phyloP scores from a whole-genome alignment of 2,797 vertebrate species.

The Lemur catta region DNA sequence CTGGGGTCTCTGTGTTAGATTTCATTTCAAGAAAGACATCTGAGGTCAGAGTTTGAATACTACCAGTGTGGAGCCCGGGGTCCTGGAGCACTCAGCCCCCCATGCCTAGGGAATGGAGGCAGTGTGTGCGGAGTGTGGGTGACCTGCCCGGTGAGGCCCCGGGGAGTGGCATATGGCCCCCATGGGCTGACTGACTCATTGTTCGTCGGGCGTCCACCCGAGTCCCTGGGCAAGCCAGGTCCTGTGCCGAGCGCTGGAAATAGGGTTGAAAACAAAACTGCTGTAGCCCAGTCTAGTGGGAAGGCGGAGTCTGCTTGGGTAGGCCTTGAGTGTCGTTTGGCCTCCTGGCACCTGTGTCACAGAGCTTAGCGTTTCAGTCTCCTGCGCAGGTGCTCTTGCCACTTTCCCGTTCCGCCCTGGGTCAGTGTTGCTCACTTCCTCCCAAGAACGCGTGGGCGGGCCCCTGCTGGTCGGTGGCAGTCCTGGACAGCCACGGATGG shows the following conservation, averaged over 20 bases:
- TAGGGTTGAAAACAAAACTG: background rate
- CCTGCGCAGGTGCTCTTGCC: background rate
- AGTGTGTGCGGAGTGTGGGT: background rate
- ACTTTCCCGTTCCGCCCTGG: background rate
- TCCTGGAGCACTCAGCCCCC: background rate
- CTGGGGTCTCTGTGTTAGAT: background rate
- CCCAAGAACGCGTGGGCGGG: background rate
- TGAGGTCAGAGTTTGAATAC: background rate
- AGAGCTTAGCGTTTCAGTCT: background rate
- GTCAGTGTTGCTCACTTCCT: background rate
- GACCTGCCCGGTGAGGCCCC: background rate
- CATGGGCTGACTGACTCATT: background rate
- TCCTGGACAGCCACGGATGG: fast-evolving
- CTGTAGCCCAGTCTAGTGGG: background rate
- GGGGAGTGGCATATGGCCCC: background rate
- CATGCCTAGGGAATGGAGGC: background rate
- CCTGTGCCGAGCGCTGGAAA: background rate
- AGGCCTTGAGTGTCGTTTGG: background rate
- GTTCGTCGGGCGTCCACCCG: background rate
- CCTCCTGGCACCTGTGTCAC: background rate
- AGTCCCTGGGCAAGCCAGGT: background rate
- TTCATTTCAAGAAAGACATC: background rate
- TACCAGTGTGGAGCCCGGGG: background rate
- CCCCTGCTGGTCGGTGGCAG: background rate
- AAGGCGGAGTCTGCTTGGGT: background rate